Evolutionary conservation across 2,888 invertebrate genomes (phyloP).

Genomic region (Lasioglossum villosulum): DNA sequence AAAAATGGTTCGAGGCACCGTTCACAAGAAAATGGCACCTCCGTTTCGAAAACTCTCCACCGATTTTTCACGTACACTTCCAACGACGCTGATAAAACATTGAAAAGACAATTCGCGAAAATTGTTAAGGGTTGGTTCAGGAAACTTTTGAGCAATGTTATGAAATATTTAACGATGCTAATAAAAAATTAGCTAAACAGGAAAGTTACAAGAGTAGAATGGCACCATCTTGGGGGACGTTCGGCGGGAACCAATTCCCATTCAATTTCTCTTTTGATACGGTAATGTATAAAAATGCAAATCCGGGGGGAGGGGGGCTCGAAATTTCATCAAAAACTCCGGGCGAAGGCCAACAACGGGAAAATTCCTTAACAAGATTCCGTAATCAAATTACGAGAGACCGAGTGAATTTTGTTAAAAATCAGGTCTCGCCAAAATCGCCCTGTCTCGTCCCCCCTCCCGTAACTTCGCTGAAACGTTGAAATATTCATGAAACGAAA

Average conservation of each 20-base stretch:
- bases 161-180: background rate
- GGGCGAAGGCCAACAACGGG: background rate
- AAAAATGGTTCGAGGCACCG: background rate
- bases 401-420: slow-evolving; percentile 5
- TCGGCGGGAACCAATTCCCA: background rate
- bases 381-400: background rate
- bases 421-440: background rate
- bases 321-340: slow-evolving; percentile 2
- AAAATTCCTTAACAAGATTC: slow-evolving; percentile 5
- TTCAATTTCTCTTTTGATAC: background rate
- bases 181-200: background rate
- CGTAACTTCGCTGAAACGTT: background rate
- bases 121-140: background rate
- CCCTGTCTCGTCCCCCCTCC: background rate
- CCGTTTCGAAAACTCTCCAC: background rate
- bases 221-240: background rate
- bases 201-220: background rate
- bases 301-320: background rate
- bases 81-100: background rate
- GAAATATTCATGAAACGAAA: slow-evolving; percentile 21
- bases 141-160: background rate
- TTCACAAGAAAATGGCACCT: background rate
- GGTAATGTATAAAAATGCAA: slow-evolving; percentile 4
- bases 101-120: background rate
- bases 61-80: background rate